Percentiles rank a stretch among this genome's conserved stretches.
These are phyloP conservation scores for Lepeophtheirus salmonis DNA, from an alignment of 1,140 invertebrate species.

Conservation along the genomic window DNA sequence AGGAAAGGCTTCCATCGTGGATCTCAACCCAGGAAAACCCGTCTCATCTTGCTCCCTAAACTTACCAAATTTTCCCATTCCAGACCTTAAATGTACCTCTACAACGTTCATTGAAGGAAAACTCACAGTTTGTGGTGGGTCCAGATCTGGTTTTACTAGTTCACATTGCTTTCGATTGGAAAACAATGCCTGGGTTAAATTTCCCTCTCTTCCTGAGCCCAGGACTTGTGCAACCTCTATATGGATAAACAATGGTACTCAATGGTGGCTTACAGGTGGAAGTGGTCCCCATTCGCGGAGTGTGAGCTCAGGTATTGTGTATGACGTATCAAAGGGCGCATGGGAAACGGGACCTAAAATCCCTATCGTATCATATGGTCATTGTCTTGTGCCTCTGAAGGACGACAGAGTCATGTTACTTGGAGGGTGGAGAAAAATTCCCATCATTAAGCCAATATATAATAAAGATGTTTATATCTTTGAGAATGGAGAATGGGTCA, in stretches of 20 bases:
- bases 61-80: not conserved
- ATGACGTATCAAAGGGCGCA: not conserved
- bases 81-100: not conserved
- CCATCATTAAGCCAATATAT: not conserved
- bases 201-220: not conserved
- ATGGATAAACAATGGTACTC: not conserved
- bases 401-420: not conserved
- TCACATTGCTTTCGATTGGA: not conserved
- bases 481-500: not conserved
- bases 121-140: not conserved
- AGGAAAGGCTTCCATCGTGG: not conserved
- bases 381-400: not conserved
- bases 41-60: not conserved
- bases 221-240: not conserved
- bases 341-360: not conserved
- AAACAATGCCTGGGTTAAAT: not conserved
- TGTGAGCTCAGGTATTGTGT: not conserved
- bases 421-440: not conserved
- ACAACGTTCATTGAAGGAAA: not conserved
- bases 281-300: not conserved
- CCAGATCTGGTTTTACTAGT: not conserved
- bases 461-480: not conserved
- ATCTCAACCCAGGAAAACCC: not conserved
- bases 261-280: not conserved
- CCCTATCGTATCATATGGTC: not conserved